Evolutionary conservation across 2,113 vertebrate species (phyloP), one percentile per base, ranked within the genome.

Genomic region (Chaetorhynchus papuensis): DNA sequence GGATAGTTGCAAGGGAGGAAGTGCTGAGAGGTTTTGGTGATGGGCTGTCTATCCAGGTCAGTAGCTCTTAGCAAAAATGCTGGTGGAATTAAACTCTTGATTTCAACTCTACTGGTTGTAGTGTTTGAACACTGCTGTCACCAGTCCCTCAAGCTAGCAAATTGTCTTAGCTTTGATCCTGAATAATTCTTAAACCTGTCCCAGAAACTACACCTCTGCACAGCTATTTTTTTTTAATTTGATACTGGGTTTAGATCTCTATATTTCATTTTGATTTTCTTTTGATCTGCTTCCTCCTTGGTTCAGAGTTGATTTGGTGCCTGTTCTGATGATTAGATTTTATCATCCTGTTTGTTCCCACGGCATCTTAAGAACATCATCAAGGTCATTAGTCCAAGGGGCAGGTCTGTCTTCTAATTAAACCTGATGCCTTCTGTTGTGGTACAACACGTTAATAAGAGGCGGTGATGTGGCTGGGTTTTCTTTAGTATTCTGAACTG

Each of bases 331-430:
- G 31, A 66, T 74, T 69, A 90, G 93, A 91, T 93, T 95, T 93
- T 94, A 91, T 96, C 93, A 88, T 47, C 35, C 30, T 57, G 30
- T 74, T 88, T 75, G 54, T 94, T 96, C 95, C 76, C 90, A 91
- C 10, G 1, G 71, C 39, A 80, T 81, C 63, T 83, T 90, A 64
- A 86, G 68, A 93, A 44, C 75, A 81, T 91, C 60, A 61, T 49
- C 66, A 77, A 69, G 81, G 87, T 69, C 45, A 59, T 93, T 91
- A 96, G 59, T 93, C 56, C 75, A 96, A 88, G 75, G 75, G 64
- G 39, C 79, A 83, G 60, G 54, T 76, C 87, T 87, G 75, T 93
- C 52, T 94, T 82, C n/a, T 92, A 81, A 90, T 89, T 95, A 92
- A 92, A 89, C 56, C 23, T 83, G 54, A 0, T 83, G 57, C 35